phyloP scores from a whole-genome alignment of 2,797 vertebrate species.

The Sebastiscus albofasciatus region DNA sequence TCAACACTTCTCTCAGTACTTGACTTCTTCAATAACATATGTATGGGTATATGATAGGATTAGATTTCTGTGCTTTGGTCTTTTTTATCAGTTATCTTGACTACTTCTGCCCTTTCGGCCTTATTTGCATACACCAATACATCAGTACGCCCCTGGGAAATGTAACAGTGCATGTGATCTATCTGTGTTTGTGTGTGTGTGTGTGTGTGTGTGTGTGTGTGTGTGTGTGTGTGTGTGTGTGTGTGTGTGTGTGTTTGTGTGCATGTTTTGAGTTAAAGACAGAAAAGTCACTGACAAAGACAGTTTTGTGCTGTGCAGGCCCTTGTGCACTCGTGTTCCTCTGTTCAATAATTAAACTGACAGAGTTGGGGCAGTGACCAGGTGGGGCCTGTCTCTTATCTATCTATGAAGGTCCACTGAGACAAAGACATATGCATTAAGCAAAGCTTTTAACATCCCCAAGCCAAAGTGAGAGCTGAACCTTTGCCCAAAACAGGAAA shows the following conservation, averaged over 20 bases:
- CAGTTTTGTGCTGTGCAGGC: not conserved
- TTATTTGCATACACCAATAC: constrained; percentile 16
- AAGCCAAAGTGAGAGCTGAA: constrained; percentile 37
- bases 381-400: constrained; percentile 43
- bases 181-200: not conserved
- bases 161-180: not conserved
- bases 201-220: not conserved
- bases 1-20: constrained; percentile 10
- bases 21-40: constrained; percentile 14
- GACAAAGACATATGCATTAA: constrained; percentile 65
- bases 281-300: constrained; percentile 24
- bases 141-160: not conserved
- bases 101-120: not conserved
- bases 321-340: constrained; percentile 1
- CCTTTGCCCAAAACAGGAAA: constrained; percentile 63
- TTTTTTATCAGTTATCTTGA: constrained; percentile 3
- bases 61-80: not conserved
- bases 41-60: constrained; percentile 4
- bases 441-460: constrained; percentile 67
- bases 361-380: constrained; percentile 48
- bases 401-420: constrained; percentile 48
- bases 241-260: not conserved
- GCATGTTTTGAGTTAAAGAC: constrained; percentile 3
- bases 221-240: not conserved
- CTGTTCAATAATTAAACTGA: constrained; percentile 74